Conservation (phyloP, 2,113 vertebrate species). For the Mola mola region DNA sequence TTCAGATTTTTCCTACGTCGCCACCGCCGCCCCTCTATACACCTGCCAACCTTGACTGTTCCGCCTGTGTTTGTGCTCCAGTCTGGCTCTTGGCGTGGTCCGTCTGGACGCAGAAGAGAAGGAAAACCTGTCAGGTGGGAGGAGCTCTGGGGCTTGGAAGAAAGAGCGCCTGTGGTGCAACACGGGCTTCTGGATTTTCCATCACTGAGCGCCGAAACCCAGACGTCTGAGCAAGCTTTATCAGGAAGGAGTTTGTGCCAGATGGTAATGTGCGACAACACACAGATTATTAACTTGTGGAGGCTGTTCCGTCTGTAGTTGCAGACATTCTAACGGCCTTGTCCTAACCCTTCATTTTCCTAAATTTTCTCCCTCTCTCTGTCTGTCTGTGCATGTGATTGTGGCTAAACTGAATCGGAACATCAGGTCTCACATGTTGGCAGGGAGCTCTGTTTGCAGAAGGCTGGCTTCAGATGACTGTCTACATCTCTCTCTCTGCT, state of each 20-base stretch:
- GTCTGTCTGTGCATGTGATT: neutral
- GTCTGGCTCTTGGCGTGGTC: constrained; percentile 62
- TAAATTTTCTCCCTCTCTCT: neutral
- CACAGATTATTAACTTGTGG: neutral
- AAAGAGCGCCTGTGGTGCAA: constrained; percentile 62
- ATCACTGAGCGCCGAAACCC: constrained; percentile 40
- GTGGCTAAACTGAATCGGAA: constrained; percentile 23
- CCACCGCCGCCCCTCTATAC: constrained; percentile 41
- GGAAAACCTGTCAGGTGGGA: constrained; percentile 72
- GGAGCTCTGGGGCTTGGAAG: constrained; percentile 42
- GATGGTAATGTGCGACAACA: constrained; percentile 25
- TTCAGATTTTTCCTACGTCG: constrained; percentile 25
- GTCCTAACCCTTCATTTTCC: neutral
- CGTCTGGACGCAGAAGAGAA: constrained; percentile 58
- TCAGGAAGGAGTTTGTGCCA: constrained; percentile 61
- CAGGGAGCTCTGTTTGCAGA: constrained; percentile 51
- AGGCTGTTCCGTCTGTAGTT: neutral
- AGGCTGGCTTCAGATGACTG: constrained; percentile 50
- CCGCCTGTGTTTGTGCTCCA: constrained; percentile 66
- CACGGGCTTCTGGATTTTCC: constrained; percentile 57
- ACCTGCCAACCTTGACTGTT: constrained; percentile 66
- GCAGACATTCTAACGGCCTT: constrained; percentile 11
- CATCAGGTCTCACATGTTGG: constrained; percentile 42
- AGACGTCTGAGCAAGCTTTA: constrained; percentile 74
- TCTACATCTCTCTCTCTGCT: constrained; percentile 19